Percentiles rank a stretch among this genome's conserved stretches.
Conservation (phyloP, 2,113 vertebrate species). For the Apistogramma diplotaenia region DNA sequence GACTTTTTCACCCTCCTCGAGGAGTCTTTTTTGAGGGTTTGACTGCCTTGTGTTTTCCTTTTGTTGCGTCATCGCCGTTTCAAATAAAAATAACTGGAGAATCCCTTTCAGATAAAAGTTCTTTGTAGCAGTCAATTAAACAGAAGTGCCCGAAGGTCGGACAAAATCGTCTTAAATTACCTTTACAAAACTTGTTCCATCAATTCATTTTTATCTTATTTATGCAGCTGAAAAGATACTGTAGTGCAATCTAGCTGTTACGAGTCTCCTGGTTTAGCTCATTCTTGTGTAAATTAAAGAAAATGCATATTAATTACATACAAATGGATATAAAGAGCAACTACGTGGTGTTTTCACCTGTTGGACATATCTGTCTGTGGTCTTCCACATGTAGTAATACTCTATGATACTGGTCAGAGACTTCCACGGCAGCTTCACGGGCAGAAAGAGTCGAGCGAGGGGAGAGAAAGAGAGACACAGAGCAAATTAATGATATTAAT, state of each 20-base stretch:
- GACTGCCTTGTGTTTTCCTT: background rate
- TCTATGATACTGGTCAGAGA: slow-evolving; percentile 98
- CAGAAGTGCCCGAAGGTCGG: background rate
- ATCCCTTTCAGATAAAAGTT: background rate
- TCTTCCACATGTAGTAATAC: slow-evolving; percentile 99
- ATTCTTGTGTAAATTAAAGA: background rate
- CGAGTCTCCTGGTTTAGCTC: background rate
- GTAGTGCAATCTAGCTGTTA: background rate
- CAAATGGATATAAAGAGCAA: background rate
- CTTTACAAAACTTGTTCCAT: too few relatives aligned
- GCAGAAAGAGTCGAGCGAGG: background rate
- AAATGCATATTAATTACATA: background rate
- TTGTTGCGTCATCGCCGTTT: background rate
- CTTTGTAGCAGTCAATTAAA: background rate
- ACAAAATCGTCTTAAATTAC: background rate
- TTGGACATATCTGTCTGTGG: slow-evolving; percentile 98
- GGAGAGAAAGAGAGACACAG: background rate
- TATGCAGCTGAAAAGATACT: background rate
- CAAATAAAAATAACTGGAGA: background rate
- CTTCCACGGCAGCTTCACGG: slow-evolving; percentile 93
- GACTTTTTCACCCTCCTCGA: background rate
- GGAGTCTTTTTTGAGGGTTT: background rate
- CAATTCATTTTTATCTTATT: background rate
- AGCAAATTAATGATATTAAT: slow-evolving; percentile 64
- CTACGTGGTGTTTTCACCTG: slow-evolving; percentile 81